A percentile compares a stretch with the other conserved stretches of the same genome.
Evolutionary conservation across 2,113 vertebrate species (phyloP).

Genomic region (Marmota flaviventris): DNA sequence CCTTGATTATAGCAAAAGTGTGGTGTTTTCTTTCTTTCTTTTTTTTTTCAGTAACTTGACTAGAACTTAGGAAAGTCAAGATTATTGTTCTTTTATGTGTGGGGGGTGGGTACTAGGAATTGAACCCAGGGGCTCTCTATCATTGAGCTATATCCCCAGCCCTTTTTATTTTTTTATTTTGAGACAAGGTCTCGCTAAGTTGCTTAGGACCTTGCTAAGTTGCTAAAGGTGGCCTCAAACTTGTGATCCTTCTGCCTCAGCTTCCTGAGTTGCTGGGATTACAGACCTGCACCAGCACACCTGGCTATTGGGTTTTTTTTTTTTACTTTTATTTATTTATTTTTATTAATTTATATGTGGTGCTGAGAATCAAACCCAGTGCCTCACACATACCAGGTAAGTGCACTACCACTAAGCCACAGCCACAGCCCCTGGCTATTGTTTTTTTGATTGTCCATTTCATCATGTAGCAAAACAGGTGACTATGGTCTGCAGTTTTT

Average conservation of each 20-base stretch:
- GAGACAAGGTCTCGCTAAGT: not conserved
- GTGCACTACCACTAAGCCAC: no score
- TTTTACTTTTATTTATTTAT: no score
- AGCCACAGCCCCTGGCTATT: not conserved
- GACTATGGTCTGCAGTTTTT: not conserved
- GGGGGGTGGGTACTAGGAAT: not conserved
- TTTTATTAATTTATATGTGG: no score
- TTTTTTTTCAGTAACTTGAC: not conserved
- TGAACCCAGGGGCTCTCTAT: not conserved
- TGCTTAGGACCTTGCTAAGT: not conserved
- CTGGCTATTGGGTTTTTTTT: no score
- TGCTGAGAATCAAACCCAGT: no score
- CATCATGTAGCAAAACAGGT: conserved; percentile 42
- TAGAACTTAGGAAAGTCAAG: not conserved
- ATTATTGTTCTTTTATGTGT: no score
- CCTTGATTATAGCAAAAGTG: not conserved
- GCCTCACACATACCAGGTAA: no score
- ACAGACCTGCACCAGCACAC: not conserved
- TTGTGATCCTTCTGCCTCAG: not conserved
- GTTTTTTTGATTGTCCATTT: not conserved
- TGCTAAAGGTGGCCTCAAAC: not conserved
- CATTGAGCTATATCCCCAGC: not conserved
- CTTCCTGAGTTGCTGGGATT: not conserved
- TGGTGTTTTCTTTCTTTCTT: not conserved
- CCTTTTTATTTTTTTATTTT: not conserved